Percentiles rank a stretch among this genome's conserved stretches.
These are phyloP conservation scores for Brienomyrus longianalis DNA, from an alignment of 2,113 vertebrate genomes.

Conservation along the genomic window DNA sequence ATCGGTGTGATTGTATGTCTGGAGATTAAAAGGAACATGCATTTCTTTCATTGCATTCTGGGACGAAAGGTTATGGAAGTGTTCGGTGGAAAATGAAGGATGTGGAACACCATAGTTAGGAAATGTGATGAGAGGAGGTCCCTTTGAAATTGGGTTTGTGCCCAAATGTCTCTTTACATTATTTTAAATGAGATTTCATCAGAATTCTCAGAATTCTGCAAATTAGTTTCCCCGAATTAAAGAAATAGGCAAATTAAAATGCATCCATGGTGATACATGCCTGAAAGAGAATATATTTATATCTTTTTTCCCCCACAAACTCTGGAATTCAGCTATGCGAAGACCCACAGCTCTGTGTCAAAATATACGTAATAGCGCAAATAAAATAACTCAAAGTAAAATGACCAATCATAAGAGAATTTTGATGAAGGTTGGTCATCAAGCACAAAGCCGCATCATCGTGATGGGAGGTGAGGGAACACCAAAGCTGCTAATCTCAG, in stretches of 20 bases:
- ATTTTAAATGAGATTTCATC: slow-evolving; percentile 3
- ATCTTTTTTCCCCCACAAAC: not conserved
- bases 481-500: not conserved
- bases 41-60: not conserved
- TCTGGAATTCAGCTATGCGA: not conserved
- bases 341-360: not conserved
- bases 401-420: not conserved
- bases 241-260: not conserved
- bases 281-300: slow-evolving; percentile 1
- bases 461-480: not conserved
- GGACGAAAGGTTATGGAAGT: not conserved
- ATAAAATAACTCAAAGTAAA: not conserved
- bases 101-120: not conserved
- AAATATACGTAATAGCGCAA: not conserved
- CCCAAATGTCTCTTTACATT: slow-evolving; percentile 1
- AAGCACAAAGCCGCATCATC: not conserved
- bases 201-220: not conserved
- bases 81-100: not conserved
- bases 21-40: not conserved
- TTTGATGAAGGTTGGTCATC: not conserved
- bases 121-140: not conserved
- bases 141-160: not conserved
- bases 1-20: not conserved
- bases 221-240: not conserved
- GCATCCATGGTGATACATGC: not conserved